These are phyloP conservation scores for Probaryconus sp. DNA, from an alignment of 1,140 invertebrate species.

Conservation along the genomic window DNA sequence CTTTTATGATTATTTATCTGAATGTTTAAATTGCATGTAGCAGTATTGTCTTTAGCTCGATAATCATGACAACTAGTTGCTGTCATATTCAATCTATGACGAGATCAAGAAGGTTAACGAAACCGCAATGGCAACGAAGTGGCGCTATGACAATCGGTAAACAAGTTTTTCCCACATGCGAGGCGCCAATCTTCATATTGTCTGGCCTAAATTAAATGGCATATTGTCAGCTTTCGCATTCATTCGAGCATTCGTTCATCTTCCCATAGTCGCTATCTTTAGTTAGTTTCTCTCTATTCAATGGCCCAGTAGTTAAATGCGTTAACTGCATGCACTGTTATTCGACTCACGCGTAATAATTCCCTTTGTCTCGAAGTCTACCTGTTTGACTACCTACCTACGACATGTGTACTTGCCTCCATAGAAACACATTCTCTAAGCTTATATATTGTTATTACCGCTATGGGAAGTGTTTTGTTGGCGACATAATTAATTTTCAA, in stretches of 20 bases:
- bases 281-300: slow-evolving; percentile 54
- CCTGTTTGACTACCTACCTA: slow-evolving; percentile 54
- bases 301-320: slow-evolving; percentile 67
- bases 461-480: no score
- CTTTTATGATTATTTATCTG: no score
- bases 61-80: slow-evolving; percentile 25
- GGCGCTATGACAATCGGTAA: background rate
- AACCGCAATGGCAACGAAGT: slow-evolving; percentile 15
- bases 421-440: no score
- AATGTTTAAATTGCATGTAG: no score
- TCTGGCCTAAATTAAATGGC: slow-evolving; percentile 46
- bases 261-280: slow-evolving; percentile 62
- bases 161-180: slow-evolving; percentile 26
- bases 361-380: slow-evolving; percentile 67
- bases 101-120: slow-evolving; percentile 23
- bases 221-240: slow-evolving; percentile 44
- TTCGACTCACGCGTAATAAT: slow-evolving; percentile 61
- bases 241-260: slow-evolving; percentile 56
- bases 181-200: slow-evolving; percentile 32
- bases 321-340: slow-evolving; percentile 71
- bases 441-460: no score
- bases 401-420: slow-evolving; percentile 46
- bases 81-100: slow-evolving; percentile 23
- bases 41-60: slow-evolving; percentile 1
- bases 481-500: no score